phyloP scores from a whole-genome alignment of 2,888 invertebrate species.

The Lumbricus terrestris region DNA sequence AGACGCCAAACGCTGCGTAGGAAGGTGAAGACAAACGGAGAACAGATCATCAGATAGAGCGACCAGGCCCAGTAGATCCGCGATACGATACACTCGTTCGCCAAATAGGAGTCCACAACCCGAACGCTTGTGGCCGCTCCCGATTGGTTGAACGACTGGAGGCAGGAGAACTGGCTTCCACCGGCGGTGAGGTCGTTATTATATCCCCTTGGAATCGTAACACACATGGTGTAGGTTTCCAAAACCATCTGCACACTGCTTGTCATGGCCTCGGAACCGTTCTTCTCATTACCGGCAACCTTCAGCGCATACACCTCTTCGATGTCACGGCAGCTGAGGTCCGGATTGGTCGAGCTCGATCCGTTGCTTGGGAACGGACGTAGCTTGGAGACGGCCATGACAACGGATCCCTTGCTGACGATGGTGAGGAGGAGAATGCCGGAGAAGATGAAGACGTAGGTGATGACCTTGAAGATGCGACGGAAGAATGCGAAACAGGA shows the following conservation, averaged over 20 bases:
- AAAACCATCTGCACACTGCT: neutral
- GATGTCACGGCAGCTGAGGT: neutral
- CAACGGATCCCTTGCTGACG: slow-evolving; percentile 35
- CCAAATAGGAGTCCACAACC: neutral
- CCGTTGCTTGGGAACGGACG: slow-evolving; percentile 15
- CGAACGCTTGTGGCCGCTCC: neutral
- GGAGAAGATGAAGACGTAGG: slow-evolving; percentile 80
- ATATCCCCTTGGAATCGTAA: slow-evolving; percentile 9
- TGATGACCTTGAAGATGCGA: slow-evolving; percentile 64
- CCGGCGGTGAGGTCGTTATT: neutral
- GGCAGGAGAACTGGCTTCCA: slow-evolving; percentile 11
- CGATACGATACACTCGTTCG: slow-evolving; percentile 19
- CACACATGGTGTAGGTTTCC: neutral
- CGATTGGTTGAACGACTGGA: neutral
- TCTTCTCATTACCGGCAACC: neutral
- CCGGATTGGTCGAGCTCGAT: neutral
- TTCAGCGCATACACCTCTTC: neutral
- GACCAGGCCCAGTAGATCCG: slow-evolving; percentile 34
- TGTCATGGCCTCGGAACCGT: neutral
- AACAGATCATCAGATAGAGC: slow-evolving; percentile 24
- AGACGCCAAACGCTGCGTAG: slow-evolving; percentile 26
- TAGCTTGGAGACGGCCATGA: slow-evolving; percentile 28
- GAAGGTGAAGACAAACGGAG: slow-evolving; percentile 27
- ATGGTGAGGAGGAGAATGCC: slow-evolving; percentile 69
- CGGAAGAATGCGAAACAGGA: slow-evolving; percentile 34